Conservation (phyloP, 2,888 invertebrate genomes). For the Clivina fossor region DNA sequence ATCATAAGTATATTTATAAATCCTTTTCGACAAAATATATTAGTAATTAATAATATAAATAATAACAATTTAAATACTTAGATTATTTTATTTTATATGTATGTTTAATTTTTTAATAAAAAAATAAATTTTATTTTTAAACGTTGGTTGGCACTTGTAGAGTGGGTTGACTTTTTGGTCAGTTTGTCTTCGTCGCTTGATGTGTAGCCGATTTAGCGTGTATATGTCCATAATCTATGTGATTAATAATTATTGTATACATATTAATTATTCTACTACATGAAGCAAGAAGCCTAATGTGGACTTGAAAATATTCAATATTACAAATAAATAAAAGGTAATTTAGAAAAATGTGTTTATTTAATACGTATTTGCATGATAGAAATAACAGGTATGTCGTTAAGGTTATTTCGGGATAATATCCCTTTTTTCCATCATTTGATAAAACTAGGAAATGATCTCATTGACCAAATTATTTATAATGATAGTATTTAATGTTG, state of each 20-base stretch:
- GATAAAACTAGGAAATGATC: background rate
- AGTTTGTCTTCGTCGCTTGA: conserved; percentile 21
- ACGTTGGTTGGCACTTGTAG: conserved; percentile 5
- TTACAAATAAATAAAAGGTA: conserved; percentile 25
- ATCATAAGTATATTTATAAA: too few relatives aligned
- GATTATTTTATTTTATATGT: too few relatives aligned
- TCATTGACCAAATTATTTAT: too few relatives aligned
- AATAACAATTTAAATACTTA: too few relatives aligned
- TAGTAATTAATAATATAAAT: too few relatives aligned
- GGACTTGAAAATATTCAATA: conserved; percentile 5
- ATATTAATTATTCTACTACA: conserved; percentile 25
- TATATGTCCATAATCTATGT: conserved; percentile 10
- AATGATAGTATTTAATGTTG: too few relatives aligned
- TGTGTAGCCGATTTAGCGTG: conserved; percentile 12
- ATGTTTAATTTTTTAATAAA: too few relatives aligned
- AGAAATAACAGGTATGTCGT: conserved; percentile 19
- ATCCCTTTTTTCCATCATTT: conserved; percentile 5
- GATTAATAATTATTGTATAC: conserved; percentile 23
- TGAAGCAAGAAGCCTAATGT: conserved; percentile 10
- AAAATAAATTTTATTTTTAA: too few relatives aligned
- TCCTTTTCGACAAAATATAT: too few relatives aligned
- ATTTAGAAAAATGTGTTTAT: conserved; percentile 8
- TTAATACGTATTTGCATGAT: conserved; percentile 18
- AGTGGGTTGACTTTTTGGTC: conserved; percentile 27
- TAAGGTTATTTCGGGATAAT: conserved; percentile 30